Conservation (phyloP, 2,797 vertebrate species). For the Phalloptychus januarius region DNA sequence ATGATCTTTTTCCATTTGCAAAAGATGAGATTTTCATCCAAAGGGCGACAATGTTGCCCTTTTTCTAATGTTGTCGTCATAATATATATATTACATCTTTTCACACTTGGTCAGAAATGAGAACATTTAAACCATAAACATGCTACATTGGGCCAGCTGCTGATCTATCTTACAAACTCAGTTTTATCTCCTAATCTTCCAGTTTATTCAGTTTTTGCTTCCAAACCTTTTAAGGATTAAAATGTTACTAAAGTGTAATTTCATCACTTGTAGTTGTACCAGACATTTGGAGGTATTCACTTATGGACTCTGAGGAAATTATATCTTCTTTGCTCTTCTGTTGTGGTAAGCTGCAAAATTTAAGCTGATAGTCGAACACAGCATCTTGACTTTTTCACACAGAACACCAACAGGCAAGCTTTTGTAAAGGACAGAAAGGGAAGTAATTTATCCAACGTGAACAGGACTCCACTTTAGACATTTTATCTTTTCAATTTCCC, state of each 20-base stretch:
- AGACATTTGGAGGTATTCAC: neutral
- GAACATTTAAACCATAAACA: neutral
- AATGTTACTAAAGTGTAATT: conserved; percentile 32
- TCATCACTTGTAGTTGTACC: neutral
- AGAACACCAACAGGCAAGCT: neutral
- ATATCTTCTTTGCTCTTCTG: neutral
- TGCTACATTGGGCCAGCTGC: neutral
- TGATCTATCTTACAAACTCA: conserved; percentile 4
- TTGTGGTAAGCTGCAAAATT: neutral
- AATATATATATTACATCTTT: too few relatives aligned
- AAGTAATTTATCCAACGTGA: neutral
- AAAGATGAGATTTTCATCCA: neutral
- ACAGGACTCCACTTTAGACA: neutral
- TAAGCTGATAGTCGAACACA: neutral
- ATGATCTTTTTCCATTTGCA: neutral
- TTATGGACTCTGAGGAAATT: conserved; percentile 6
- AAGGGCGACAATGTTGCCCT: too few relatives aligned
- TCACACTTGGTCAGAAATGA: neutral
- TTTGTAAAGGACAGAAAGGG: neutral
- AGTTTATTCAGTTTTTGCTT: conserved; percentile 14
- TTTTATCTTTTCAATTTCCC: neutral
- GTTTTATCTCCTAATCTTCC: neutral
- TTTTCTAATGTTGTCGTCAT: neutral
- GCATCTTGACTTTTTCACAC: neutral
- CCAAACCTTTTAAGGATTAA: conserved; percentile 58